Conservation (phyloP, 2,797 vertebrate species). For the Microchirus variegatus region DNA sequence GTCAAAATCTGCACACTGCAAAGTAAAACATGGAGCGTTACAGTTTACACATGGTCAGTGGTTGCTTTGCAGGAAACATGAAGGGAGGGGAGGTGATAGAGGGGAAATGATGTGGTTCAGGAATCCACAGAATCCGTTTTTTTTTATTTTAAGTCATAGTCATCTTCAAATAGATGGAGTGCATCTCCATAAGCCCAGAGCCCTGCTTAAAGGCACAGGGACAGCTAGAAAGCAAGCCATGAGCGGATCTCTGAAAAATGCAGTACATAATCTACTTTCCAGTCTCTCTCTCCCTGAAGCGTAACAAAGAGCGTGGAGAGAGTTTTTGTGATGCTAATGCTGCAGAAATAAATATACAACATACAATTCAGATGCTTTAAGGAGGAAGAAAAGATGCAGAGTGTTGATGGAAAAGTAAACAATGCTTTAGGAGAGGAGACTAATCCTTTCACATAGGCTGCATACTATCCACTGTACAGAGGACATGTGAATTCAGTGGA, state of each 20-base stretch:
- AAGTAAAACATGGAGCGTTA: slow-evolving; percentile 15
- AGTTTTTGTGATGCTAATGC: slow-evolving; percentile 78
- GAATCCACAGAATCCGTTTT: slow-evolving; percentile 34
- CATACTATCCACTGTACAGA: slow-evolving; percentile 11
- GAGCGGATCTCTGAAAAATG: slow-evolving; percentile 61
- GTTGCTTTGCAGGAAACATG: slow-evolving; percentile 5
- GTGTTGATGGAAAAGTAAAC: slow-evolving; percentile 39
- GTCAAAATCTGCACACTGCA: not conserved
- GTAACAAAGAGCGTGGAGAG: slow-evolving; percentile 64
- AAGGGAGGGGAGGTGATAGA: not conserved
- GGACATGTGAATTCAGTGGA: slow-evolving; percentile 45
- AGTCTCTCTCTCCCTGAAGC: slow-evolving; percentile 59
- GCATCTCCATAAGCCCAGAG: slow-evolving; percentile 61
- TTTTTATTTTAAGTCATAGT: slow-evolving; percentile 54
- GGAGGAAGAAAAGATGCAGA: slow-evolving; percentile 46
- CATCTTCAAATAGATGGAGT: slow-evolving; percentile 49
- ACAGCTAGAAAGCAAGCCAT: slow-evolving; percentile 69
- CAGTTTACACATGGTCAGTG: slow-evolving; percentile 6
- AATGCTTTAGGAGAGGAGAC: slow-evolving; percentile 42
- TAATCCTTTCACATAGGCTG: slow-evolving; percentile 46
- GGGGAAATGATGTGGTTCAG: slow-evolving; percentile 19
- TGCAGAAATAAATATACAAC: slow-evolving; percentile 71
- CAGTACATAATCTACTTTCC: slow-evolving; percentile 68
- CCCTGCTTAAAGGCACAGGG: slow-evolving; percentile 49
- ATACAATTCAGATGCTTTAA: slow-evolving; percentile 61